Conservation (phyloP, 1,140 invertebrate species). For the Drosophila kanapiae region DNA sequence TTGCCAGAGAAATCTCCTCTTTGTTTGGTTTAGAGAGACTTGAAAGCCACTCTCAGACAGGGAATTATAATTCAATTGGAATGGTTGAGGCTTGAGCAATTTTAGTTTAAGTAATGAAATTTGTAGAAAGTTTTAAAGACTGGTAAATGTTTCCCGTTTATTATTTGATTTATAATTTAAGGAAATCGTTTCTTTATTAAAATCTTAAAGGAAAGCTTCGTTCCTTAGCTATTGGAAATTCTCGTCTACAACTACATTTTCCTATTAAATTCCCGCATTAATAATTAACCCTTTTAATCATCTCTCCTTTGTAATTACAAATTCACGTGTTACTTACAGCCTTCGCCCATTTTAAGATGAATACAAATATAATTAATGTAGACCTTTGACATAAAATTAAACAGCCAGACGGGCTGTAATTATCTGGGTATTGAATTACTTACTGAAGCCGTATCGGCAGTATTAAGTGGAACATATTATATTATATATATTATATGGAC, state of each 20-base stretch:
- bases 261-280: neutral
- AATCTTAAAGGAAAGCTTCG: too few species aligned
- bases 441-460: neutral
- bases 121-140: neutral
- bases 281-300: slow-evolving; percentile 3
- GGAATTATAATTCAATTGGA: neutral
- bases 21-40: neutral
- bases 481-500: neutral
- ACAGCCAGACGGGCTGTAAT: neutral
- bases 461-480: neutral
- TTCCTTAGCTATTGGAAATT: too few species aligned
- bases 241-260: neutral
- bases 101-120: neutral
- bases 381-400: slow-evolving; percentile 30
- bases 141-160: neutral
- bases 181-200: neutral
- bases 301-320: slow-evolving; percentile 5
- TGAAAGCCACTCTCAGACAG: neutral
- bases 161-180: neutral
- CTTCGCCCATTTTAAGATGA: slow-evolving; percentile 1
- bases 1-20: neutral
- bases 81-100: neutral
- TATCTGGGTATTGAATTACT: slow-evolving; percentile 15
- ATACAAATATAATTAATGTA: slow-evolving; percentile 15
- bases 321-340: slow-evolving; percentile 12